Base-by-base conservation (phyloP, 1,140 invertebrate species). In the Brachionus asplanchnoidis region DNA sequence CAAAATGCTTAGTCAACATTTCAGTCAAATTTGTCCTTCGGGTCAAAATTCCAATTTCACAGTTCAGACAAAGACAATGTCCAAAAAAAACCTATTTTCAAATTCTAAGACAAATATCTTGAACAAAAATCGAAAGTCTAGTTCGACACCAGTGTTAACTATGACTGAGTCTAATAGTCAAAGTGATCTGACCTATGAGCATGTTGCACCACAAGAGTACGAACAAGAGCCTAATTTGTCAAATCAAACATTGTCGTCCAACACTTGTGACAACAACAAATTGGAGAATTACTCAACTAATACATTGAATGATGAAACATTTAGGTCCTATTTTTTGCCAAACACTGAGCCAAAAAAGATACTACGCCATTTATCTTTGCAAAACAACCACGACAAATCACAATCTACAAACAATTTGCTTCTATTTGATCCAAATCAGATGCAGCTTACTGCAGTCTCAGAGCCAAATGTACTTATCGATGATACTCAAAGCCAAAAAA, bases 381-480 rank as follows among this genome's bases (percentile, higher is more conserved):
- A 82, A 44, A 82, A 82, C 44, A 77, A 46, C 32, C 73, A 77
- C 14, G 79, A 82, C 44, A 82, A 82, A 68, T 82, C 79, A 12
- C 79, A 82, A 68, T 82, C 79, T 17, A 56, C 65, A 11, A 82
- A 82, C n/a, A 82, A 82, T 68, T 44, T 82, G 17, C 56, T 66
- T 28, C 14, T 56, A 0, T 82, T 82, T 46, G 8, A 56, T 32
- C 40, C 53, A 17, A 68, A 82, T 46, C 56, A 82, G 44, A 40
- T 82, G 53, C 79, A 82, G 36, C 20, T 68, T 12, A 82, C 53
- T 9, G 65, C 79, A 17, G 79, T 82, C 17, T 82, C 79, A 12
- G 79, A 82, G 53, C 79, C 79, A 9, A 82, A 65, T 17, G 79
- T 68, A 9, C 50, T 44, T 12, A 12, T 82, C 0, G 32, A 66